Evolutionary conservation across 2,888 invertebrate genomes (phyloP), one percentile per base, ranked within the genome.

Genomic region (Standfussiana lucernea): DNA sequence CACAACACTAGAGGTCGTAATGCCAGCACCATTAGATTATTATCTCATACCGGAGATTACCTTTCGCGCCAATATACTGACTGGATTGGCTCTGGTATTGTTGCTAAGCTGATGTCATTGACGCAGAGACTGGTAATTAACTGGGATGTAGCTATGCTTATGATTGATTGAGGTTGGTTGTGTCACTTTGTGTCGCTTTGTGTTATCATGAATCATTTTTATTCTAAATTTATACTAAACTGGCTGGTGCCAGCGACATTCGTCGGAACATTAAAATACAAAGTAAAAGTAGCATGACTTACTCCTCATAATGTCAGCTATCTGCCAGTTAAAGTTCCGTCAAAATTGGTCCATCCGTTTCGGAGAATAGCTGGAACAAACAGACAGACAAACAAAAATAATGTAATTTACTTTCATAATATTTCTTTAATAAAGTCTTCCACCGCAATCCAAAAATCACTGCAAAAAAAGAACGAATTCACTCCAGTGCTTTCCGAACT

Each of bases 41-140:
- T 32, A 21, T 56, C 71, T 62, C 47, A 56, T 8, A 37, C n/a
- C 18, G 42, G 71, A 56, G 80, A 77, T 80, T 77, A 77, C 21
- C 28, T 42, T n/a, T 1, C 32, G 11, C 28, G 66, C 61, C 75
- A 61, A 68, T 56, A 42, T n/a, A 28, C 53, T 47, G 59, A 10
- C 21, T 4, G 32, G 65, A 35, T 47, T 61, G 69, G 45, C 69
- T 65, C 24, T n/a, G 66, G 7, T 32, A 40, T 53, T 82, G 53
- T 40, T 21, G 6, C 13, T 28, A 45, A 61, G 69, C 77, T 69
- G 2, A 50, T 1, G 53, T 76, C 37, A 76, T 45, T 69, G 42
- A 65, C 40, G 50, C 28, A 1, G 18, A 35, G 80, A 50, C 71
- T 72, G 35, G 50, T 28, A 1, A 71, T 61, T 35, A 42, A 47